Conservation (phyloP, 2,797 vertebrate genomes). For the Pangasius djambal region DNA sequence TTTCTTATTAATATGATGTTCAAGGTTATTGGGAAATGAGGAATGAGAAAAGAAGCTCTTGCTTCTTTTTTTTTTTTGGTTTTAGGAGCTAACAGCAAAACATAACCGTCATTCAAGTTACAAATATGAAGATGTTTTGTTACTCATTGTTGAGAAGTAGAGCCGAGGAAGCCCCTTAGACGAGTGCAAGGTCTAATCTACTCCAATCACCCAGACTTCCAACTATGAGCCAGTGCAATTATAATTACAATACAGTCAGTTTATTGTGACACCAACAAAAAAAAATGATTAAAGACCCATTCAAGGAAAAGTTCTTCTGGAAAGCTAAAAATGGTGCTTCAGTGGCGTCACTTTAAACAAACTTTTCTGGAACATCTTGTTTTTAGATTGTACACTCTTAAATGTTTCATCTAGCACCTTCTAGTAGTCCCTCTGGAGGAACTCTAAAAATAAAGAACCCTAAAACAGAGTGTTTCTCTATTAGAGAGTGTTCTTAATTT, state of each 20-base stretch:
- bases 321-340: neutral
- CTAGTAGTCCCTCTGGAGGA: neutral
- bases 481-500: neutral
- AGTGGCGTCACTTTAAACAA: neutral
- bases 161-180: neutral
- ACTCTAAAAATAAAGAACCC: neutral
- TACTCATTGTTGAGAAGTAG: neutral
- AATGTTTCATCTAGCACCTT: neutral
- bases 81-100: neutral
- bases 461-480: neutral
- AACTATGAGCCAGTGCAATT: neutral
- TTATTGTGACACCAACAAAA: neutral
- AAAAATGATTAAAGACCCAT: neutral
- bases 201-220: neutral
- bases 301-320: neutral
- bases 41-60: neutral
- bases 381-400: too few species aligned
- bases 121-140: neutral
- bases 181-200: neutral
- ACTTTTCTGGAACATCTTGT: too few species aligned
- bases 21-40: neutral
- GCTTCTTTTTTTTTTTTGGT: neutral
- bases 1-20: neutral
- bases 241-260: neutral
- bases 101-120: neutral